Evolutionary conservation across 64 coral and sea anemone genomes (phyloP).

Genomic region (Anthopleura sola): DNA sequence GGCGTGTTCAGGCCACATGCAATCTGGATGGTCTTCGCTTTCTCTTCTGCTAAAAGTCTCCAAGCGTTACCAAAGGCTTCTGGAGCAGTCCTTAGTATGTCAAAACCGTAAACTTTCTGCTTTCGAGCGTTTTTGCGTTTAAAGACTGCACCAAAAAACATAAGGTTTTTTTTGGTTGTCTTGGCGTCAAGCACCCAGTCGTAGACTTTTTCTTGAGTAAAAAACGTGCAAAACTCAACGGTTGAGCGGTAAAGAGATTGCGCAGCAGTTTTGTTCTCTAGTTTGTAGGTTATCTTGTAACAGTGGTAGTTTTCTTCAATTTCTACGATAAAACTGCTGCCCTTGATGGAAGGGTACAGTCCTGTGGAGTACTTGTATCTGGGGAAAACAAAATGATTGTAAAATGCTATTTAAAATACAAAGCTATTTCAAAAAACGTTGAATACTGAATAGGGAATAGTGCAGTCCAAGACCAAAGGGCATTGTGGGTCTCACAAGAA

Average conservation of each 20-base stretch:
- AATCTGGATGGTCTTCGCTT: neutral
- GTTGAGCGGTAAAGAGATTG: neutral
- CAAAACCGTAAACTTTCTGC: neutral
- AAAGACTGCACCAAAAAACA: neutral
- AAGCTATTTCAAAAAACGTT: no score
- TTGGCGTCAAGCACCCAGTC: slow-evolving; percentile 12
- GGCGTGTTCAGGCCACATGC: neutral
- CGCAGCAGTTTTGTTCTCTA: neutral
- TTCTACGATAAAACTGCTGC: neutral
- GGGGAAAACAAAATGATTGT: neutral
- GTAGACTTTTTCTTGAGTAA: neutral
- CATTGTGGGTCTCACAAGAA: no score
- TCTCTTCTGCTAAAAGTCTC: slow-evolving; percentile 7
- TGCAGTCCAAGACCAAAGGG: no score
- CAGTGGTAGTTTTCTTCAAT: slow-evolving; percentile 11
- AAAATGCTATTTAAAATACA: no score
- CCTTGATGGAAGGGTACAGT: neutral
- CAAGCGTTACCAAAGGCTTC: slow-evolving; percentile 1
- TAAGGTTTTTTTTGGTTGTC: neutral
- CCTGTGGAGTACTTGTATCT: neutral
- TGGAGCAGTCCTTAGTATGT: neutral
- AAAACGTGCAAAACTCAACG: slow-evolving; percentile 6
- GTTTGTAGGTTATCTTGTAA: slow-evolving; percentile 21
- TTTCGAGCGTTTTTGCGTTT: neutral
- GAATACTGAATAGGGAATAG: no score